These are phyloP conservation scores for Raillietiella orientalis DNA, from an alignment of 2,888 invertebrate genomes.

Conservation along the genomic window DNA sequence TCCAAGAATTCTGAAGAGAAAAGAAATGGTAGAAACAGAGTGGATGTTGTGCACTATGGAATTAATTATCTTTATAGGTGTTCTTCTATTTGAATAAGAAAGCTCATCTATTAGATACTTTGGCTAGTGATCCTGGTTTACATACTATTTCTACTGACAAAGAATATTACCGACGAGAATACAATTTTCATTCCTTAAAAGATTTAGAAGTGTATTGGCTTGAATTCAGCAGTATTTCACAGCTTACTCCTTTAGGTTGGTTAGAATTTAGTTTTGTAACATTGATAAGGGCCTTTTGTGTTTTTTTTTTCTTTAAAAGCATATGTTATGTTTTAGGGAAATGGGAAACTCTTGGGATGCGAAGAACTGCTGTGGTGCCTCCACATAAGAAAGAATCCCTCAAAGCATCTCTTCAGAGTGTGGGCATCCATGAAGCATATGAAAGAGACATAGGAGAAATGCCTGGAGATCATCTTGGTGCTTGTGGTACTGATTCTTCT, in stretches of 20 bases:
- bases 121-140: conserved; percentile 24
- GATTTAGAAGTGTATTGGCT: conserved; percentile 31
- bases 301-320: too few species aligned
- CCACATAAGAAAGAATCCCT: background rate
- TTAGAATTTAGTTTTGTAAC: too few species aligned
- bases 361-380: background rate
- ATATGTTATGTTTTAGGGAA: too few species aligned
- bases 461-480: conserved; percentile 36
- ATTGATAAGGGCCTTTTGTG: too few species aligned
- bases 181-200: conserved; percentile 18
- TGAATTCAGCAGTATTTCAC: conserved; percentile 27
- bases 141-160: conserved; percentile 20
- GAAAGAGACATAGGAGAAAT: conserved; percentile 21
- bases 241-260: conserved; percentile 29
- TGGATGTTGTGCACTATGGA: conserved; percentile 2
- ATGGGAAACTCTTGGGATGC: too few species aligned
- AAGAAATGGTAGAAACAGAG: conserved; percentile 20
- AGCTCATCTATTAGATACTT: conserved; percentile 27
- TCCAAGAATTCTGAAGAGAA: conserved; percentile 25
- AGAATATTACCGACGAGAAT: conserved; percentile 20
- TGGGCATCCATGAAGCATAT: conserved; percentile 16
- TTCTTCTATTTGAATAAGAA: conserved; percentile 29
- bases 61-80: conserved; percentile 9
- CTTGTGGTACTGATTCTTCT: conserved; percentile 34
- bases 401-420: too few species aligned